Conservation (phyloP, 2,888 invertebrate genomes). For the Hermodice carunculata region DNA sequence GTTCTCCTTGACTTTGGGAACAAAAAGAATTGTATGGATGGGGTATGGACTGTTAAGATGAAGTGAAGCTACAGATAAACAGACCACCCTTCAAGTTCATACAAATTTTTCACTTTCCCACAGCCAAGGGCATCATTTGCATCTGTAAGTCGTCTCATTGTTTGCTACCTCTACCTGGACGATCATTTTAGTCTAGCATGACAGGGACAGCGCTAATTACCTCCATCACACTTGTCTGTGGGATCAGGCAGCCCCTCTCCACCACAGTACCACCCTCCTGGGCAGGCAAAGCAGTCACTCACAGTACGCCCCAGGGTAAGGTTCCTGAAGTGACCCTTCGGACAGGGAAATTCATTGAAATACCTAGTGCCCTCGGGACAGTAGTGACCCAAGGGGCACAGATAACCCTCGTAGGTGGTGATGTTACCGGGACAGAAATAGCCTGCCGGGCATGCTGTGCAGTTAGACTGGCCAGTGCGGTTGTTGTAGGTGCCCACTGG, state of each 20-base stretch:
- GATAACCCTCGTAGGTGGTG: slow-evolving; percentile 49
- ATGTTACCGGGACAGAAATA: slow-evolving; percentile 64
- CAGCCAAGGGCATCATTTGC: not conserved
- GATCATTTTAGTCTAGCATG: too few species aligned
- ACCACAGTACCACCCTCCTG: slow-evolving; percentile 61
- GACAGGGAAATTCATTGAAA: slow-evolving; percentile 57
- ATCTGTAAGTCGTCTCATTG: not conserved
- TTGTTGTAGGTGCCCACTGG: slow-evolving; percentile 64
- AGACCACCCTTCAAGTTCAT: not conserved
- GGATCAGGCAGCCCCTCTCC: slow-evolving; percentile 51
- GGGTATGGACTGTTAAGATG: too few species aligned
- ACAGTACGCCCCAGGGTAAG: slow-evolving; percentile 46
- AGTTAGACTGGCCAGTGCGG: slow-evolving; percentile 55
- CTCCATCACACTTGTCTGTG: slow-evolving; percentile 57
- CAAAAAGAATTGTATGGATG: too few species aligned
- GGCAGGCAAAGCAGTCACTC: slow-evolving; percentile 59
- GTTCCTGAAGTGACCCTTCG: slow-evolving; percentile 55
- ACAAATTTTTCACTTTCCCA: not conserved
- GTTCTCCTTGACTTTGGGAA: too few species aligned
- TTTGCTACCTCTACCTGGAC: too few species aligned
- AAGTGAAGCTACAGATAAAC: too few species aligned
- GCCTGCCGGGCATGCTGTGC: slow-evolving; percentile 58
- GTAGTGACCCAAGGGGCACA: slow-evolving; percentile 60
- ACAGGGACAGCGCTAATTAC: slow-evolving; percentile 42
- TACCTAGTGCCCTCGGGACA: slow-evolving; percentile 59